phyloP scores from a whole-genome alignment of 2,888 invertebrate genomes.

The Dolichopus griseipennis region DNA sequence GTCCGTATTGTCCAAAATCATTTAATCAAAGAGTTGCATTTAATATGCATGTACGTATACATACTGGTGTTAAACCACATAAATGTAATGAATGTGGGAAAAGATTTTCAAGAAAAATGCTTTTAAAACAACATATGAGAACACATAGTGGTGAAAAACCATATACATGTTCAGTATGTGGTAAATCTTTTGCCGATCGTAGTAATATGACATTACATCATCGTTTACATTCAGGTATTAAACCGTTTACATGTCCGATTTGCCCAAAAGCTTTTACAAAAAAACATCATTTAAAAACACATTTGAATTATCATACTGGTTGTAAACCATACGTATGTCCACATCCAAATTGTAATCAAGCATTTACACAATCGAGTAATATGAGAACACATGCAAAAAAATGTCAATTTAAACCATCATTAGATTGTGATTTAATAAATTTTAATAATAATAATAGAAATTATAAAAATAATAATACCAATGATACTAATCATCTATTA shows the following conservation, averaged over 20 bases:
- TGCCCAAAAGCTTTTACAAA: conserved; percentile 70
- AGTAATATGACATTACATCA: conserved; percentile 79
- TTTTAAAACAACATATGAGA: conserved; percentile 71
- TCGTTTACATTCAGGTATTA: conserved; percentile 68
- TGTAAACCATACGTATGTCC: conserved; percentile 70
- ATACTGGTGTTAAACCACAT: conserved; percentile 73
- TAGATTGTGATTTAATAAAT: neutral
- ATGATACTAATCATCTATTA: neutral
- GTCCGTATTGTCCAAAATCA: conserved; percentile 70
- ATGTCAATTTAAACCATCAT: conserved; percentile 46
- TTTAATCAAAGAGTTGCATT: conserved; percentile 81
- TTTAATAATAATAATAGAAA: neutral
- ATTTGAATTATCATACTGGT: conserved; percentile 76
- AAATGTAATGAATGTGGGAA: conserved; percentile 65
- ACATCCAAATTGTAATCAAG: conserved; percentile 57
- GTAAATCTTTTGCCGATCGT: conserved; percentile 73
- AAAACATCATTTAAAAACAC: conserved; percentile 76
- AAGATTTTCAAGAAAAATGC: conserved; percentile 75
- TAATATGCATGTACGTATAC: conserved; percentile 78
- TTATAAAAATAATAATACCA: neutral
- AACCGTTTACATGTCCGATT: conserved; percentile 58
- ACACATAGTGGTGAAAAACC: conserved; percentile 75
- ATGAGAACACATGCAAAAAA: conserved; percentile 81
- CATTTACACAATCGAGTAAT: conserved; percentile 77
- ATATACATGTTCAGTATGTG: conserved; percentile 69